Conservation (phyloP, 2,888 invertebrate genomes). For the Lasius fuliginosus region DNA sequence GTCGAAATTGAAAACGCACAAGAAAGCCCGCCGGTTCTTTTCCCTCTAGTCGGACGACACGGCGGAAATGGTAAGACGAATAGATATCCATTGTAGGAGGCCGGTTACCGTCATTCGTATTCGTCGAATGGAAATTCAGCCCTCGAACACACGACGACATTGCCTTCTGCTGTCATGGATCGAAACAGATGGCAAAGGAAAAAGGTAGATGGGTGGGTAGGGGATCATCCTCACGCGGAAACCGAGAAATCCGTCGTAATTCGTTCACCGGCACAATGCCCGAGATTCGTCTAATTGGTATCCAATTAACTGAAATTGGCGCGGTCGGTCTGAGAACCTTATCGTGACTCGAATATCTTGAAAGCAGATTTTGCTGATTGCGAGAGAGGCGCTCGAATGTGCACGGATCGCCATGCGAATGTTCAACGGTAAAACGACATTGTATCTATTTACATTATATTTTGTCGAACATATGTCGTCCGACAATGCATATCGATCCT, state of each 20-base stretch:
- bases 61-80: constrained; percentile 65
- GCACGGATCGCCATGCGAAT: neutral
- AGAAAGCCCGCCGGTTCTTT: constrained; percentile 3
- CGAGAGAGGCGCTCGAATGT: neutral
- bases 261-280: constrained; percentile 59
- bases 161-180: neutral
- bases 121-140: constrained; percentile 47
- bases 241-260: constrained; percentile 58
- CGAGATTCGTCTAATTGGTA: constrained; percentile 67
- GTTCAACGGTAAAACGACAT: neutral
- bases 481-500: constrained; percentile 10
- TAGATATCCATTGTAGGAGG: constrained; percentile 50
- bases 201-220: neutral
- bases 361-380: constrained; percentile 44
- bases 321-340: constrained; percentile 38
- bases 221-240: constrained; percentile 53
- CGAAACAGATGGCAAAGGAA: constrained; percentile 43
- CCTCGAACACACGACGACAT: neutral
- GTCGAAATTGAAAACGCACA: constrained; percentile 44
- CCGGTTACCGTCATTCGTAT: constrained; percentile 50
- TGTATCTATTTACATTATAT: constrained; percentile 19
- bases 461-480: constrained; percentile 11
- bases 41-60: neutral
- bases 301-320: constrained; percentile 69
- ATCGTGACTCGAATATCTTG: constrained; percentile 54